Evolutionary conservation across 92 coral and sea anemone genomes (phyloP).

Genomic region (Epizoanthus fatuus): DNA sequence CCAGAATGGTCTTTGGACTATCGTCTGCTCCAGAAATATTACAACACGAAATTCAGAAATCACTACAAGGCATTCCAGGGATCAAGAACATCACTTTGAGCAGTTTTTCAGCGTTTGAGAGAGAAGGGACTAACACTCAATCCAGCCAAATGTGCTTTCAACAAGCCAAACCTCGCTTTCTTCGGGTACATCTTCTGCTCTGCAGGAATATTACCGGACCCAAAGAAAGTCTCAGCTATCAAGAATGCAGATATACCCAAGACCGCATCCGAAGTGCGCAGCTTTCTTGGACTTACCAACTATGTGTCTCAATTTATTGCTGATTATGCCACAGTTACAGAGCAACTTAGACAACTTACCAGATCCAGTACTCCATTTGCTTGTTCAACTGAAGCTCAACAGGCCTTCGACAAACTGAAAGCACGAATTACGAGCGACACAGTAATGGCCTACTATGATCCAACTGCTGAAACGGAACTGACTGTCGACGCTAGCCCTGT

Average conservation of each 20-base stretch:
- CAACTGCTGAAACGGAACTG: constrained; percentile 42
- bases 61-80: constrained; percentile 54
- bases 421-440: constrained; percentile 50
- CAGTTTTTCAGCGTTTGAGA: constrained; percentile 53
- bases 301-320: constrained; percentile 72
- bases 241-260: constrained; percentile 49
- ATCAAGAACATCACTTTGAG: constrained; percentile 57
- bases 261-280: constrained; percentile 65
- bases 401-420: constrained; percentile 58
- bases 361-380: constrained; percentile 29
- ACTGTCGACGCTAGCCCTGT: constrained; percentile 47
- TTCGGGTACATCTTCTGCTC: constrained; percentile 62
- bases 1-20: constrained; percentile 62
- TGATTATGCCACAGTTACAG: constrained; percentile 70
- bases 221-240: constrained; percentile 61
- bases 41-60: constrained; percentile 59
- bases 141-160: constrained; percentile 56
- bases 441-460: constrained; percentile 68
- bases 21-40: constrained; percentile 63
- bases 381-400: constrained; percentile 59
- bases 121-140: constrained; percentile 65
- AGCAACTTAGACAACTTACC: constrained; percentile 71
- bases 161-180: constrained; percentile 50
- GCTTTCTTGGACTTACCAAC: constrained; percentile 74
- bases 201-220: constrained; percentile 66